Evolutionary conservation across 2,797 vertebrate genomes (phyloP).

Genomic region (Thalassophryne amazonica): DNA sequence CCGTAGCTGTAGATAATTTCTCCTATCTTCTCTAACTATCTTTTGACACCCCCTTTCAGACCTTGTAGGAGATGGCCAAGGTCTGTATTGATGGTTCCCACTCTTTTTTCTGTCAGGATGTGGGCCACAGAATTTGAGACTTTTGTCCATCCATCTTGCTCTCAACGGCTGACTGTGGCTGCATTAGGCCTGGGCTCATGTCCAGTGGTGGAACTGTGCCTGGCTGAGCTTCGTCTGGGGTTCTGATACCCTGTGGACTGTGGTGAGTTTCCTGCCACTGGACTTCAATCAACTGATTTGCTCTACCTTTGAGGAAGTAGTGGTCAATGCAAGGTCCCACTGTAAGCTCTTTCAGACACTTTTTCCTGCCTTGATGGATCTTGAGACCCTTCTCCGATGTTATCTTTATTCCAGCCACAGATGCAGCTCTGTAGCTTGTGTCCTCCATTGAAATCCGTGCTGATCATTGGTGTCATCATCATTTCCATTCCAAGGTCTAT

Average conservation of each 20-base stretch:
- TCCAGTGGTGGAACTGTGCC: background rate
- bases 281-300: slow-evolving; percentile 26
- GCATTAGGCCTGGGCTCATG: slow-evolving; percentile 7
- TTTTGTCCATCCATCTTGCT: slow-evolving; percentile 2
- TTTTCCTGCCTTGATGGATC: slow-evolving; percentile 19
- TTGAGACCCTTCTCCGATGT: slow-evolving; percentile 11
- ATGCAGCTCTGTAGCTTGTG: slow-evolving; percentile 12
- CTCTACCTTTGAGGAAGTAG: slow-evolving; percentile 11
- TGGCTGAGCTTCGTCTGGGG: slow-evolving; percentile 2
- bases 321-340: slow-evolving; percentile 24
- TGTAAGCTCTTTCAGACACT: slow-evolving; percentile 1
- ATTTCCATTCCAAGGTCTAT: slow-evolving; percentile 2
- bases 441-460: background rate
- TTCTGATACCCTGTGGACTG: slow-evolving; percentile 24
- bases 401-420: slow-evolving; percentile 21
- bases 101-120: slow-evolving; percentile 19
- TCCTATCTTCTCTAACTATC: slow-evolving; percentile 16
- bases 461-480: background rate
- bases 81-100: slow-evolving; percentile 1
- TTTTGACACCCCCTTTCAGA: slow-evolving; percentile 1
- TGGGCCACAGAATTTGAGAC: slow-evolving; percentile 11
- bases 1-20: slow-evolving; percentile 12
- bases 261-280: slow-evolving; percentile 8
- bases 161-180: slow-evolving; percentile 2
- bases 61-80: slow-evolving; percentile 1